A percentile compares a stretch with the other conserved stretches of the same genome.
Conservation (phyloP, 2,797 vertebrate species). For the Tinamus major region DNA sequence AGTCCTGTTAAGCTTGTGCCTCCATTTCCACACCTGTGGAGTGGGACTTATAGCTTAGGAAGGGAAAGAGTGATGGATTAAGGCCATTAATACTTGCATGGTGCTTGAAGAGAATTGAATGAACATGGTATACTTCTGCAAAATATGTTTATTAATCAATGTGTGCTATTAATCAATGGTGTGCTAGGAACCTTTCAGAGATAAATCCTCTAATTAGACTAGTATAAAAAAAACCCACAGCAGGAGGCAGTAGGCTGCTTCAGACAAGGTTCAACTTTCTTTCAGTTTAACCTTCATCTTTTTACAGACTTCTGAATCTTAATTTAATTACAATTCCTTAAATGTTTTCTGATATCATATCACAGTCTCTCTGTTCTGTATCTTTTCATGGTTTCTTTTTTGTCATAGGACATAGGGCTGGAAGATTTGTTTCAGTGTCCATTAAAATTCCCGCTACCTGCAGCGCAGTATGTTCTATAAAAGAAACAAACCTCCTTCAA, state of each 20-base stretch:
- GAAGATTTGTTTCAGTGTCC: constrained; percentile 7
- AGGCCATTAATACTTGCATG: background rate
- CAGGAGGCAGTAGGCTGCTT: constrained; percentile 43
- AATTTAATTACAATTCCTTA: constrained; percentile 45
- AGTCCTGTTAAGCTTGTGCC: background rate
- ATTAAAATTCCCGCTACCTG: constrained; percentile 61
- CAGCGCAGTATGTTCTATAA: constrained; percentile 23
- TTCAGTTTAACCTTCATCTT: constrained; percentile 35
- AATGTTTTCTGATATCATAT: background rate
- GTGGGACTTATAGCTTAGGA: background rate
- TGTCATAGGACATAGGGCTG: constrained; percentile 6
- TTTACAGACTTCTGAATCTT: constrained; percentile 21
- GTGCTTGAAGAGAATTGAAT: background rate
- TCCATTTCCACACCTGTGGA: background rate
- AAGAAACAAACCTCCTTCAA: constrained; percentile 60
- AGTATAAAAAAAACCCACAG: constrained; percentile 6
- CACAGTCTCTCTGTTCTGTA: constrained; percentile 15
- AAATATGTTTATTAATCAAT: constrained; percentile 7
- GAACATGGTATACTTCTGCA: background rate
- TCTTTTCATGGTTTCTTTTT: constrained; percentile 28
- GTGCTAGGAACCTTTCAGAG: background rate
- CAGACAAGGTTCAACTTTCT: constrained; percentile 35
- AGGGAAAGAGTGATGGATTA: background rate
- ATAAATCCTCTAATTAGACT: constrained; percentile 25
- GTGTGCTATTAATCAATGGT: background rate